Evolutionary conservation across 2,888 invertebrate species (phyloP).

Genomic region (Stenchaetothrips biformis): DNA sequence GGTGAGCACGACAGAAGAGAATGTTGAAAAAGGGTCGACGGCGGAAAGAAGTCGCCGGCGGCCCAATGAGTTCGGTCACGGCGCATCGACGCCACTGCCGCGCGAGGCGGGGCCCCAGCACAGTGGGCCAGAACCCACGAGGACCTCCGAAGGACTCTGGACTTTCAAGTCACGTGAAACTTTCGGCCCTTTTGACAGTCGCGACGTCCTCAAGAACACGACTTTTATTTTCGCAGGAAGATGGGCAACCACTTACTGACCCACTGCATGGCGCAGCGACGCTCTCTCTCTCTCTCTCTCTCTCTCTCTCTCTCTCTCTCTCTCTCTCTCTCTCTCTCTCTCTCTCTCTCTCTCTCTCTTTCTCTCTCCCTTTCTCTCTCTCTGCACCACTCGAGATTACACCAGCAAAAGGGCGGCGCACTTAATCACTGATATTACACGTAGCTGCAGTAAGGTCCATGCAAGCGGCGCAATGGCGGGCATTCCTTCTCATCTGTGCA

Average conservation of each 20-base stretch:
- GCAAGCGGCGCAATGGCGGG: too few species aligned
- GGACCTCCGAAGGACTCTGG: background rate
- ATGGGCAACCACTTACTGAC: background rate
- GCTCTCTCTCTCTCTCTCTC: too few species aligned
- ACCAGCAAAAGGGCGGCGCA: background rate
- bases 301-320: background rate
- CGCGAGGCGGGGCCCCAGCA: background rate
- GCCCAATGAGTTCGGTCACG: background rate
- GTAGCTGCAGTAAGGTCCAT: too few species aligned
- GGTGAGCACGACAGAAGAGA: background rate
- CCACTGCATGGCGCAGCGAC: background rate
- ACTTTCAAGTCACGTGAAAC: slow-evolving; percentile 7
- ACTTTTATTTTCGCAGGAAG: background rate
- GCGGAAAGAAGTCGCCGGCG: background rate
- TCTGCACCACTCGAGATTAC: background rate
- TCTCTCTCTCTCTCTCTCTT: background rate
- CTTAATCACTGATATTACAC: background rate
- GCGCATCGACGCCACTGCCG: background rate
- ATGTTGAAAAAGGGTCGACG: background rate
- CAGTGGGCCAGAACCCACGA: background rate
- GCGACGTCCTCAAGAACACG: background rate
- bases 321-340: background rate
- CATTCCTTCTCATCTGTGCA: too few species aligned
- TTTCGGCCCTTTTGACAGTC: background rate
- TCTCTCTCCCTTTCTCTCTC: background rate